Conservation (phyloP, 2,113 vertebrate species). For the Eudorcas thomsonii region DNA sequence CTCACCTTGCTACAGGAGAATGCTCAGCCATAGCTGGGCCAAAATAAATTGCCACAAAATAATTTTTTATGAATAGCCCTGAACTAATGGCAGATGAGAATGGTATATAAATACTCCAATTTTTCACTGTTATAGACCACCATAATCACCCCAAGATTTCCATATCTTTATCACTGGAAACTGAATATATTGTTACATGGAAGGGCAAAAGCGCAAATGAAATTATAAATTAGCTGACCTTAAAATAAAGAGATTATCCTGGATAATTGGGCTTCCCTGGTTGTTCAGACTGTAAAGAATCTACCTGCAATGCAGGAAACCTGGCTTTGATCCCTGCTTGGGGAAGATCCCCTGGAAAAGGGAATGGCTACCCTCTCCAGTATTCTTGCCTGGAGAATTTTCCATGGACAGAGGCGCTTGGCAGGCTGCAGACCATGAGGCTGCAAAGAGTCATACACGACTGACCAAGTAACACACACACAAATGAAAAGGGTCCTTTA, state of each 20-base stretch:
- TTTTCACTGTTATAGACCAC: neutral
- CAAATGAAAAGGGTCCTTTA: neutral
- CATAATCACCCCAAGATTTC: neutral
- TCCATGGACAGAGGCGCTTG: neutral
- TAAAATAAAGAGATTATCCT: neutral
- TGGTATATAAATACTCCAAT: neutral
- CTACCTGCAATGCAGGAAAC: neutral
- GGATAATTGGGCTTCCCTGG: neutral
- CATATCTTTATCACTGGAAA: neutral
- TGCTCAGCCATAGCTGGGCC: neutral
- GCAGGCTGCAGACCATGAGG: neutral
- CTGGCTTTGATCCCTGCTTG: neutral
- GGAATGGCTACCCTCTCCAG: neutral
- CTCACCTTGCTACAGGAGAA: neutral
- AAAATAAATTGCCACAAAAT: neutral
- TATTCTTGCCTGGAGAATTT: neutral
- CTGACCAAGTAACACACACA: neutral
- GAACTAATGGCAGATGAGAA: neutral
- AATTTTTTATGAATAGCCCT: neutral
- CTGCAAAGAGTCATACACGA: neutral
- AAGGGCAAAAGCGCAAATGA: neutral
- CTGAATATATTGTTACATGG: neutral
- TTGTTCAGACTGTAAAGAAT: neutral
- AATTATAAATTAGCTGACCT: neutral
- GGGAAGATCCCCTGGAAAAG: neutral